A percentile compares a stretch with the other conserved stretches of the same genome.
These are phyloP conservation scores for Pelvicachromis taeniatus DNA, from an alignment of 2,113 vertebrate genomes.

Conservation along the genomic window DNA sequence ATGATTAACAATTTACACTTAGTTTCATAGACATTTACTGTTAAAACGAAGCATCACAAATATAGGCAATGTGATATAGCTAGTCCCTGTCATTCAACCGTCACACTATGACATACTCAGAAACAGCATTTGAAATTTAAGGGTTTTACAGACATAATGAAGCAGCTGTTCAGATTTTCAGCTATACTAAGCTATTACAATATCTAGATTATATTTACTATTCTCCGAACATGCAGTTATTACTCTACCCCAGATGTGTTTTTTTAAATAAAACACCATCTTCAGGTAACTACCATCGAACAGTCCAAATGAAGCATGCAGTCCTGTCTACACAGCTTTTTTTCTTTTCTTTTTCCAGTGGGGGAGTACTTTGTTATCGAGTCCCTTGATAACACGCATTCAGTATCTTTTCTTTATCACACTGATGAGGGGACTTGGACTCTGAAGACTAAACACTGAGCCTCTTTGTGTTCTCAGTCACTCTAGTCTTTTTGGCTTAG, in stretches of 20 bases:
- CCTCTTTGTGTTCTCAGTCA: conserved; percentile 25
- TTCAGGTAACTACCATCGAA: conserved; percentile 23
- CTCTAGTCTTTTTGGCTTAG: conserved; percentile 18
- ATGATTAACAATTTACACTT: conserved; percentile 49
- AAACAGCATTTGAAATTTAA: conserved; percentile 18
- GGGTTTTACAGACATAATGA: conserved; percentile 17
- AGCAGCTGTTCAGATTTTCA: conserved; percentile 23
- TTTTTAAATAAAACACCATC: not conserved
- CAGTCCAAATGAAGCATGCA: conserved; percentile 42
- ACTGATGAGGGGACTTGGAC: conserved; percentile 7
- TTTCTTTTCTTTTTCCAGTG: not conserved
- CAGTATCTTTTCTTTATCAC: not conserved
- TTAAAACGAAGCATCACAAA: conserved; percentile 29
- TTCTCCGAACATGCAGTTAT: conserved; percentile 52
- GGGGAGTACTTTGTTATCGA: conserved; percentile 19
- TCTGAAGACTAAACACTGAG: conserved; percentile 16
- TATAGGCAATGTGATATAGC: conserved; percentile 65
- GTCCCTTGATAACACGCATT: conserved; percentile 4
- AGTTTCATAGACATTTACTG: conserved; percentile 43
- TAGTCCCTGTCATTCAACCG: conserved; percentile 60
- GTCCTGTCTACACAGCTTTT: conserved; percentile 29
- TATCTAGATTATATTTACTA: conserved; percentile 35
- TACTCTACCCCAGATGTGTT: conserved; percentile 20
- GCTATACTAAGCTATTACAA: conserved; percentile 51
- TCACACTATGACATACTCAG: conserved; percentile 17